phyloP scores from a whole-genome alignment of 92 coral and sea anemone genomes.

The Epizoanthus fatuus region DNA sequence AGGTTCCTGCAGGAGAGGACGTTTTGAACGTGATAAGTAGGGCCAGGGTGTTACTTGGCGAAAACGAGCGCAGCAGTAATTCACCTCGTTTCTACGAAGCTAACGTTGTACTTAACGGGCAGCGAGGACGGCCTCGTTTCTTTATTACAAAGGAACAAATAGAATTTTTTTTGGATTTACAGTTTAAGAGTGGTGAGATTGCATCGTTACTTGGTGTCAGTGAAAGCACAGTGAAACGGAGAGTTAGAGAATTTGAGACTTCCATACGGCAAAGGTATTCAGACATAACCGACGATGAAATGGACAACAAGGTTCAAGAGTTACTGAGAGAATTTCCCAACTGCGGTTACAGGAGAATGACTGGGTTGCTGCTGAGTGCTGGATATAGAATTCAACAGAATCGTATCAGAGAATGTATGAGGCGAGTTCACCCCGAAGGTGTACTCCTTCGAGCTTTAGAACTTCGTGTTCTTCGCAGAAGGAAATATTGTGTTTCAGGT shows the following conservation, averaged over 20 bases:
- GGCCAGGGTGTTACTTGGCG: slow-evolving; percentile 37
- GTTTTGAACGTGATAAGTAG: slow-evolving; percentile 11
- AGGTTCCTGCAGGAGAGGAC: slow-evolving; percentile 44
- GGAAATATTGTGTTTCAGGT: slow-evolving; percentile 23
- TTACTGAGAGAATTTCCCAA: slow-evolving; percentile 61
- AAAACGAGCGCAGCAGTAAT: slow-evolving; percentile 3
- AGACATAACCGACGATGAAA: slow-evolving; percentile 48
- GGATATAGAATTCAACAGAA: slow-evolving; percentile 49
- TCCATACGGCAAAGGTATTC: slow-evolving; percentile 57
- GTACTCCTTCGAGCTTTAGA: slow-evolving; percentile 43
- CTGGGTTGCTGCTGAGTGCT: slow-evolving; percentile 62
- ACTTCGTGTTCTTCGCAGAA: slow-evolving; percentile 34
- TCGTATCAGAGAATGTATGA: slow-evolving; percentile 37
- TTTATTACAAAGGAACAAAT: slow-evolving; percentile 44
- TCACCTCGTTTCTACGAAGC: slow-evolving; percentile 15
- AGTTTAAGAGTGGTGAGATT: slow-evolving; percentile 56
- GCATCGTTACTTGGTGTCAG: slow-evolving; percentile 62
- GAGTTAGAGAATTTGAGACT: slow-evolving; percentile 54
- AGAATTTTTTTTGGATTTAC: slow-evolving; percentile 47
- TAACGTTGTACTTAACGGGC: slow-evolving; percentile 34
- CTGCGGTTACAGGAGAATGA: slow-evolving; percentile 66
- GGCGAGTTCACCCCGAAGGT: slow-evolving; percentile 43
- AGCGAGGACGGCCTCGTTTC: slow-evolving; percentile 44
- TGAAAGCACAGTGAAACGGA: slow-evolving; percentile 62
- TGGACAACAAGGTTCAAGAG: slow-evolving; percentile 42